Conservation (phyloP, 2,797 vertebrate genomes). For the Melanotaenia nigrans region DNA sequence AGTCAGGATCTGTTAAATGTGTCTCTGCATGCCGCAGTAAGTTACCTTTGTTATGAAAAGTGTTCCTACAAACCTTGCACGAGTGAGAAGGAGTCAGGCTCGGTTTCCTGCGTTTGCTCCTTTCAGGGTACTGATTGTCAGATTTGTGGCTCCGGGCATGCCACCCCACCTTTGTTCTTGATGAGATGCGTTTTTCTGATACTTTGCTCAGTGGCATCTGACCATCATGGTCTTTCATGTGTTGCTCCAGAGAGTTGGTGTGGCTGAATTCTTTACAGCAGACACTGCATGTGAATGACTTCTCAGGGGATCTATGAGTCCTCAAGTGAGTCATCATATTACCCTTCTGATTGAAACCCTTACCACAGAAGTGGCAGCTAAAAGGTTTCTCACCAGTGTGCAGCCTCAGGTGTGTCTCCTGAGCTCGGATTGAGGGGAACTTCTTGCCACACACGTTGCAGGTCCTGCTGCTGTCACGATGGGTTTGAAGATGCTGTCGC, state of each 20-base stretch:
- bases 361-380: conserved; percentile 57
- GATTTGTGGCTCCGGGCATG: conserved; percentile 41
- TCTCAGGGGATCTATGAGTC: conserved; percentile 44
- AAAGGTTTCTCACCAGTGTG: conserved; percentile 72
- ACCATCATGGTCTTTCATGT: conserved; percentile 41
- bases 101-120: conserved; percentile 11
- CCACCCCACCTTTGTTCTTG: conserved; percentile 31
- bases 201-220: conserved; percentile 22
- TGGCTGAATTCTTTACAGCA: conserved; percentile 51
- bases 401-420: conserved; percentile 62
- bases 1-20: conserved; percentile 22
- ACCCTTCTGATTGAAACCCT: conserved; percentile 68
- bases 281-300: conserved; percentile 32
- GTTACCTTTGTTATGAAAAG: conserved; percentile 60
- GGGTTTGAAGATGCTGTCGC: conserved; percentile 58
- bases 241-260: conserved; percentile 42
- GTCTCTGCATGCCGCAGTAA: conserved; percentile 66
- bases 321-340: conserved; percentile 68
- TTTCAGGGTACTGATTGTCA: fast-evolving
- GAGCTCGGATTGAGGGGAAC: conserved; percentile 59
- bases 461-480: conserved; percentile 59
- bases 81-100: conserved; percentile 45
- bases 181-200: conserved; percentile 38
- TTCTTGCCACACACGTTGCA: conserved; percentile 62
- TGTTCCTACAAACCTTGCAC: conserved; percentile 53